A percentile compares a stretch with the other conserved stretches of the same genome.
These are phyloP conservation scores for Acanthococcus lagerstroemiae DNA, from an alignment of 2,888 invertebrate species.

Conservation along the genomic window DNA sequence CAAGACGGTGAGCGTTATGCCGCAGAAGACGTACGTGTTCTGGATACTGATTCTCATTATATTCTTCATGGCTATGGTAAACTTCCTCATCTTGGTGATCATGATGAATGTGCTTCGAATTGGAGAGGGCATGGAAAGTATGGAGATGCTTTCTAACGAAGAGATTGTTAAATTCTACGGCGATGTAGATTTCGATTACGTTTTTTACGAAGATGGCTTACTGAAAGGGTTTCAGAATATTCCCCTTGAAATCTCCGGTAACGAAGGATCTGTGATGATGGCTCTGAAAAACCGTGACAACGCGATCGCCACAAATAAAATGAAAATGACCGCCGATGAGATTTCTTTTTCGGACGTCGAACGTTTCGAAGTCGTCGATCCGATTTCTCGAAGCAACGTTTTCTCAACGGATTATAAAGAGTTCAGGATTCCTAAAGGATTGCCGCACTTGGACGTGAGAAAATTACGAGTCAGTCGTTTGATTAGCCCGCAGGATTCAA, in stretches of 20 bases:
- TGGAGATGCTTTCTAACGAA: constrained; percentile 67
- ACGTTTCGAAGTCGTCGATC: constrained; percentile 58
- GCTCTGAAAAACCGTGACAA: constrained; percentile 48
- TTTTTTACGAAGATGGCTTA: constrained; percentile 61
- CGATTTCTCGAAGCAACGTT: constrained; percentile 47
- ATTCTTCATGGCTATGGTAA: constrained; percentile 56
- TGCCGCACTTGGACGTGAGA: constrained; percentile 40
- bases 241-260: constrained; percentile 43
- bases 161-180: constrained; percentile 70
- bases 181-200: constrained; percentile 60
- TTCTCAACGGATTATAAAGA: constrained; percentile 67
- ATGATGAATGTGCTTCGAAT: constrained; percentile 69
- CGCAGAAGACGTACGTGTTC: constrained; percentile 21
- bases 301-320: constrained; percentile 1
- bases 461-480: constrained; percentile 61
- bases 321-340: background rate
- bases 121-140: constrained; percentile 70
- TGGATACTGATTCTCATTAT: constrained; percentile 14
- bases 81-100: constrained; percentile 66
- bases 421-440: constrained; percentile 59
- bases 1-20: background rate
- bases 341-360: constrained; percentile 46
- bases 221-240: constrained; percentile 46
- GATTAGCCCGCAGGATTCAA: constrained; percentile 59
- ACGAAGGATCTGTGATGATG: constrained; percentile 41